Evolutionary conservation across 2,797 vertebrate genomes (phyloP), one percentile per base, ranked within the genome.

Genomic region (Chromis chromis): DNA sequence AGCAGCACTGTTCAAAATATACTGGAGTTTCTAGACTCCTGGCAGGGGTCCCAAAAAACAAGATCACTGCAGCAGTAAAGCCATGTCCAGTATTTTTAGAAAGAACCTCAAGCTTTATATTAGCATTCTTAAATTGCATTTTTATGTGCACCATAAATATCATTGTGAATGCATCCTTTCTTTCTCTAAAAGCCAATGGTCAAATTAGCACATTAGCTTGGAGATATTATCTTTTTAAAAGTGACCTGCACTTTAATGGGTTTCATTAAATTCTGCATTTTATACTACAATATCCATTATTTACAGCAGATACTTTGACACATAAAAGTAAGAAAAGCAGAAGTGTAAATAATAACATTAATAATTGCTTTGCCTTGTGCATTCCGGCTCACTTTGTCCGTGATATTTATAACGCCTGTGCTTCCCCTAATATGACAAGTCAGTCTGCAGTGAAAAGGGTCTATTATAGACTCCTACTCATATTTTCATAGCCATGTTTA

Each of bases 21-120:
- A 76, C 14, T 44, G n/a, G 57, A 55, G n/a, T 52, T 57, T 77
- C 36, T 52, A 33, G 66, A 77, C 31, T 67, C 27, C 31, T 84
- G 53, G 73, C 70, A 65, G 31, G 14, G 21, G 36, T 65, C 36
- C 56, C 22, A 71, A 68, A 74, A 25, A 79, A 50, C 56, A 36
- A 74, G 60, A 48, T 33, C 21, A 61, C 1, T 56, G 31, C 44
- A 68, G 69, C 46, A 42, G 16, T 64, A 44, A 55, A 82, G 25
- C 33, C 39, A 27, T 53, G 28, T 4, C 44, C n/a, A 55, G 40
- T 54, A 42, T 44, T 58, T 58, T 62, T 11, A 52, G 27, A 73
- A 44, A 55, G 19, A 36, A 33, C 12, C 3, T 66, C 10, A 67
- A 28, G 39, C 4, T 22, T 58, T 56, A 33, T 57, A 42, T 73